Percentiles rank a stretch among this genome's conserved stretches.
Evolutionary conservation across 2,113 vertebrate genomes (phyloP).

Genomic region (Actenoides lindsayi): DNA sequence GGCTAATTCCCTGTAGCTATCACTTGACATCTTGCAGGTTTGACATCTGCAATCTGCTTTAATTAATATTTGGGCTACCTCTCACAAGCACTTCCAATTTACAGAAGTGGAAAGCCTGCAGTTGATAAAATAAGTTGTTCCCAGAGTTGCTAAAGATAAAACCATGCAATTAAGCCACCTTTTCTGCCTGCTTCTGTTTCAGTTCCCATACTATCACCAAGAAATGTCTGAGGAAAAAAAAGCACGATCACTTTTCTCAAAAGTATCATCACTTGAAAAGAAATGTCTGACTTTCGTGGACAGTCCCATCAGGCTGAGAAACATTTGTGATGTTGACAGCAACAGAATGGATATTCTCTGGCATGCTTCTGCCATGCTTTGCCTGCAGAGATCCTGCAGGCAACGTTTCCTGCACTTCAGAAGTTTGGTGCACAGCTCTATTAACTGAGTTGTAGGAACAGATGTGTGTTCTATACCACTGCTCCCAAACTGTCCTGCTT

Average conservation of each 20-base stretch:
- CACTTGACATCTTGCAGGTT: neutral
- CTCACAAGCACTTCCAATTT: neutral
- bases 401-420: neutral
- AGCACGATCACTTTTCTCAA: neutral
- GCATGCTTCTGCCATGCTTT: neutral
- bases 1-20: neutral
- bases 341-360: neutral
- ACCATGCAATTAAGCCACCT: neutral
- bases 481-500: neutral
- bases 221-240: neutral
- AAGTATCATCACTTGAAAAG: neutral
- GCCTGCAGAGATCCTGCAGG: neutral
- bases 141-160: neutral
- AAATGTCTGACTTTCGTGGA: neutral
- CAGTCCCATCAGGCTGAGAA: neutral
- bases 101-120: neutral
- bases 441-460: neutral
- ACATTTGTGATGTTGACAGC: neutral
- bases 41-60: constrained; percentile 17
- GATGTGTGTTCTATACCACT: neutral
- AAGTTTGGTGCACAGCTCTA: neutral
- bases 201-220: neutral
- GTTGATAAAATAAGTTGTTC: neutral
- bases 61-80: constrained; percentile 21
- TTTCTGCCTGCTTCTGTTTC: neutral